phyloP scores from a whole-genome alignment of 2,888 invertebrate genomes.

The Microchrysa polita region DNA sequence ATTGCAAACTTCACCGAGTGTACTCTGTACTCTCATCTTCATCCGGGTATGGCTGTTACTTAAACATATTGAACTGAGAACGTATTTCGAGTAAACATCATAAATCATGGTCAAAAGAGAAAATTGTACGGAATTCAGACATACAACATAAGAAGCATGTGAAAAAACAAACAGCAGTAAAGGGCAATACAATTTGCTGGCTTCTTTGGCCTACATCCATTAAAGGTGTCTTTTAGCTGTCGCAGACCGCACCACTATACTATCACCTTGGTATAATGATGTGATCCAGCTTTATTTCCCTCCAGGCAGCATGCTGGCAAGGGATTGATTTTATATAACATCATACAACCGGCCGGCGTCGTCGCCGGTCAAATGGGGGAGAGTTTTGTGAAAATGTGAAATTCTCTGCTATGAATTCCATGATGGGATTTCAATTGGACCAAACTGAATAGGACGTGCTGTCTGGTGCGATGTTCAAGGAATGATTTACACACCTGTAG shows the following conservation, averaged over 20 bases:
- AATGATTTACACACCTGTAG: conserved; percentile 51
- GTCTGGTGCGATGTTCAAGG: neutral
- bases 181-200: conserved; percentile 41
- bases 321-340: neutral
- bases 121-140: conserved; percentile 37
- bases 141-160: too few relatives aligned
- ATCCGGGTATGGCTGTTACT: conserved; percentile 7
- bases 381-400: neutral
- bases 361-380: too few relatives aligned
- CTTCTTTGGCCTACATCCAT: conserved; percentile 29
- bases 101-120: conserved; percentile 41
- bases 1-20: neutral
- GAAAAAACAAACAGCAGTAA: too few relatives aligned
- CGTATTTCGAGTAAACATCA: conserved; percentile 26
- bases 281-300: conserved; percentile 1
- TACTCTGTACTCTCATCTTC: neutral
- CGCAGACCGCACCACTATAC: conserved; percentile 5
- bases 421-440: conserved; percentile 35
- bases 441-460: neutral
- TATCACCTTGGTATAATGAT: neutral
- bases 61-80: conserved; percentile 20
- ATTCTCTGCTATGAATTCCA: neutral
- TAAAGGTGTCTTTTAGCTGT: conserved; percentile 4
- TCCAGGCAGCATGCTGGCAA: neutral
- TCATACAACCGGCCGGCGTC: too few relatives aligned